These are phyloP conservation scores for Pollimyrus isidori DNA, from an alignment of 2,113 vertebrate species.

Conservation along the genomic window DNA sequence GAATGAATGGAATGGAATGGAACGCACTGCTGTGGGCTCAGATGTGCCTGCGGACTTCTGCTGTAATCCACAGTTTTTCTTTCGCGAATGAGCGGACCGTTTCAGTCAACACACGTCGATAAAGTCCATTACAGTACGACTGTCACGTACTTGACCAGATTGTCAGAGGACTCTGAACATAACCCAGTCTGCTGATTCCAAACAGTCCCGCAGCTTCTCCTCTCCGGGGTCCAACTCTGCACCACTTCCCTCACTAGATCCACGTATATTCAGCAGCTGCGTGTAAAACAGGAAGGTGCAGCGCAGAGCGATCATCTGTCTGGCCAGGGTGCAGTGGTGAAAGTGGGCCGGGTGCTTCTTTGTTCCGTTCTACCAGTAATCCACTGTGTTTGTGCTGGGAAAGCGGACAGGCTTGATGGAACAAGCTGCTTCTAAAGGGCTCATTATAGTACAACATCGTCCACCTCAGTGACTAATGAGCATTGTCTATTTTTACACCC, in stretches of 20 bases:
- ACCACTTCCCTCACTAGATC: not conserved
- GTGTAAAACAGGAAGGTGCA: not conserved
- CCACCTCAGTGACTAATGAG: not conserved
- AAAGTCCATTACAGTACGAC: not conserved
- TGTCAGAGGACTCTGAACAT: not conserved
- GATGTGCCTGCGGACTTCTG: not conserved
- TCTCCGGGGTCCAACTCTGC: not conserved
- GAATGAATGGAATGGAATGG: not conserved
- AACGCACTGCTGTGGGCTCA: not conserved
- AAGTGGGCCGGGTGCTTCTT: not conserved
- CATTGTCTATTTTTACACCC: not conserved
- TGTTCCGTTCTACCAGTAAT: not conserved
- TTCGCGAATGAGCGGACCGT: not conserved
- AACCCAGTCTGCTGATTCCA: not conserved
- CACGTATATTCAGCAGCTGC: not conserved
- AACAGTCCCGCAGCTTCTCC: not conserved
- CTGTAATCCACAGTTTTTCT: not conserved
- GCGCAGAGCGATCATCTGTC: not conserved
- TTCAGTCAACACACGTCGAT: not conserved
- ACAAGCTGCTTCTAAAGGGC: constrained; percentile 90
- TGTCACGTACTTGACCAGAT: not conserved
- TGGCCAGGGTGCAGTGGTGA: not conserved
- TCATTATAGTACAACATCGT: constrained; percentile 56
- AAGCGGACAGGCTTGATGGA: constrained; percentile 68
- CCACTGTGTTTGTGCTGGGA: not conserved